Evolutionary conservation across 2,113 vertebrate genomes (phyloP).

Genomic region (Cochlearius cochlearius): DNA sequence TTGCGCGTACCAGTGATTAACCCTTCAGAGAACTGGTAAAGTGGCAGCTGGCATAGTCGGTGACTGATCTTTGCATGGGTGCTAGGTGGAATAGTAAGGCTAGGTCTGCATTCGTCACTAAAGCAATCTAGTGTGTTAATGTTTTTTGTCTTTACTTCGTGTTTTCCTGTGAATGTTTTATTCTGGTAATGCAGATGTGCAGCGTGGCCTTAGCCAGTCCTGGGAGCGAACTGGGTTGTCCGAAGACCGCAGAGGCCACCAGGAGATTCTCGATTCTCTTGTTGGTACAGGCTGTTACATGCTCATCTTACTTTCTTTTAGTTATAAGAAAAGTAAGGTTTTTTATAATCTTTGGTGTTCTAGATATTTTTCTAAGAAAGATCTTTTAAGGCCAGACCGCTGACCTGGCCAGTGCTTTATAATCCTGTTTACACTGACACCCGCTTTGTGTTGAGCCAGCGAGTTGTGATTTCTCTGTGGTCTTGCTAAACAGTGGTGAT

Average conservation of each 20-base stretch:
- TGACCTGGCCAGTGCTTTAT: neutral
- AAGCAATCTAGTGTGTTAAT: neutral
- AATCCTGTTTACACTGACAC: neutral
- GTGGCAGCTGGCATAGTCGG: accelerated
- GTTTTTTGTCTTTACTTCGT: neutral
- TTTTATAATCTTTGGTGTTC: neutral
- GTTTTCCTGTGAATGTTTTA: neutral
- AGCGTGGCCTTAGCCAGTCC: neutral
- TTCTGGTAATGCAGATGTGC: neutral
- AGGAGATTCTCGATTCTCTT: neutral
- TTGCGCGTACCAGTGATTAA: neutral
- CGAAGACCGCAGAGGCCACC: neutral
- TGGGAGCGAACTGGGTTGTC: neutral
- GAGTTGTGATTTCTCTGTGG: neutral
- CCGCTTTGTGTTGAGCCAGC: neutral
- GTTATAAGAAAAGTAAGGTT: neutral
- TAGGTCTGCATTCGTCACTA: neutral
- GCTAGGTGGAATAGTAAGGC: neutral
- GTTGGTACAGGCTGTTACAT: neutral
- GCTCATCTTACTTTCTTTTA: neutral
- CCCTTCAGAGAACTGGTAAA: neutral
- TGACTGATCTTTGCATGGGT: too few relatives aligned
- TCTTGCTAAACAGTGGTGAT: neutral
- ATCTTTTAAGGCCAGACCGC: neutral
- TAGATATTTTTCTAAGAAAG: too few relatives aligned